These are phyloP conservation scores for Hemichromis elongatus DNA, from an alignment of 2,113 vertebrate genomes.

Conservation along the genomic window DNA sequence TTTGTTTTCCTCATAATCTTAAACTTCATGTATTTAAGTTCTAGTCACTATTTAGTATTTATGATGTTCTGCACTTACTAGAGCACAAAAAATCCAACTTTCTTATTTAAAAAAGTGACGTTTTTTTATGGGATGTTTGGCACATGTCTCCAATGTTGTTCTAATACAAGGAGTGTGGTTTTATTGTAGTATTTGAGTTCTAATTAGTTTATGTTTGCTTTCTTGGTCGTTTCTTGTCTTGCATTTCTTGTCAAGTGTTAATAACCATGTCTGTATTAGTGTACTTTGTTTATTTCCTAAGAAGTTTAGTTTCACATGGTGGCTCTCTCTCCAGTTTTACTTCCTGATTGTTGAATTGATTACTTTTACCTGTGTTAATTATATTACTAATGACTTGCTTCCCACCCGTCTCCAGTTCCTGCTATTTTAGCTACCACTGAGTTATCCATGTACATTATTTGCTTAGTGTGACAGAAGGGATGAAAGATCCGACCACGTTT, in stretches of 20 bases:
- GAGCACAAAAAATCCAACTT: not conserved
- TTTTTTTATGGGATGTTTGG: too few relatives aligned
- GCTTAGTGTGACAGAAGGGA: too few relatives aligned
- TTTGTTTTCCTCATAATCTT: not conserved
- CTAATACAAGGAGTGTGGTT: not conserved
- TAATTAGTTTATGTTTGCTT: not conserved
- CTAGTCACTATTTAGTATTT: not conserved
- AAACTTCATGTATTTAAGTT: not conserved
- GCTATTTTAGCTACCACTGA: not conserved
- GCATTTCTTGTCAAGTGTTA: not conserved
- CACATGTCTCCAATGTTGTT: not conserved
- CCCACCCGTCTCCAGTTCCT: accelerated
- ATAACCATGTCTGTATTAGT: not conserved
- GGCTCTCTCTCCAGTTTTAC: not conserved
- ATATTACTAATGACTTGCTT: not conserved
- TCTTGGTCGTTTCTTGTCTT: not conserved
- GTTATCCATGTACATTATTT: not conserved
- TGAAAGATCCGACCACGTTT: too few relatives aligned
- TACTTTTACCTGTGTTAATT: not conserved
- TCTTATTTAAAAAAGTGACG: too few relatives aligned
- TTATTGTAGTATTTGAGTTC: not conserved
- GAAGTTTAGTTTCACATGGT: not conserved
- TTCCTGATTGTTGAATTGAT: not conserved
- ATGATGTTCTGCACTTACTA: not conserved
- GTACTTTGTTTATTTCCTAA: not conserved